These are phyloP conservation scores for Echinops telfairi DNA, from an alignment of 2,113 vertebrate genomes.

Conservation along the genomic window DNA sequence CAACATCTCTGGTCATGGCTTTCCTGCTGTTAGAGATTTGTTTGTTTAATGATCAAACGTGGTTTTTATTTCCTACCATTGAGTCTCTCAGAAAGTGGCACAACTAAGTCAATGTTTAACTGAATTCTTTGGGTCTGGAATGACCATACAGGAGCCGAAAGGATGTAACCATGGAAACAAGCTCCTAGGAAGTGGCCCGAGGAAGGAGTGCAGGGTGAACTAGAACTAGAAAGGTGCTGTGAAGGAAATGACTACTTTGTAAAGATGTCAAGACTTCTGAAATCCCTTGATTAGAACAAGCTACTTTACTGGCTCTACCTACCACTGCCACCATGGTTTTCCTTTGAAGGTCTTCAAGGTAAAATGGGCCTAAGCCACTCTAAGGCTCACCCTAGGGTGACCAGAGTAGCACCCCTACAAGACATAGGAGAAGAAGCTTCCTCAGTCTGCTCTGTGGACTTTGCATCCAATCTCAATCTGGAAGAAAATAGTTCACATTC, in stretches of 20 bases:
- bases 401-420: conserved; percentile 83
- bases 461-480: rapidly evolving
- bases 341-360: background rate
- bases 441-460: rapidly evolving
- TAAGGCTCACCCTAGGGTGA: conserved; percentile 82
- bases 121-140: conserved; percentile 67
- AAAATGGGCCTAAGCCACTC: conserved; percentile 87
- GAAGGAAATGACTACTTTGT: conserved; percentile 42
- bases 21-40: conserved; percentile 26
- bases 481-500: conserved; percentile 24
- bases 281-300: conserved; percentile 19
- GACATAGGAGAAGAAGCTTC: background rate
- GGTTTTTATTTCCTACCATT: background rate
- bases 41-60: conserved; percentile 64
- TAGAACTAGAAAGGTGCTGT: conserved; percentile 20
- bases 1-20: background rate
- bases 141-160: background rate
- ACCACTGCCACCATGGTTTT: background rate
- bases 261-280: background rate
- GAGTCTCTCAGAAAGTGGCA: conserved; percentile 38
- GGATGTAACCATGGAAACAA: conserved; percentile 70
- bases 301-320: background rate
- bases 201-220: conserved; percentile 12
- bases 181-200: conserved; percentile 45
- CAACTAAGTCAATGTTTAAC: conserved; percentile 88